Conservation (phyloP, 2,888 invertebrate species). For the Diplolepis rosae region DNA sequence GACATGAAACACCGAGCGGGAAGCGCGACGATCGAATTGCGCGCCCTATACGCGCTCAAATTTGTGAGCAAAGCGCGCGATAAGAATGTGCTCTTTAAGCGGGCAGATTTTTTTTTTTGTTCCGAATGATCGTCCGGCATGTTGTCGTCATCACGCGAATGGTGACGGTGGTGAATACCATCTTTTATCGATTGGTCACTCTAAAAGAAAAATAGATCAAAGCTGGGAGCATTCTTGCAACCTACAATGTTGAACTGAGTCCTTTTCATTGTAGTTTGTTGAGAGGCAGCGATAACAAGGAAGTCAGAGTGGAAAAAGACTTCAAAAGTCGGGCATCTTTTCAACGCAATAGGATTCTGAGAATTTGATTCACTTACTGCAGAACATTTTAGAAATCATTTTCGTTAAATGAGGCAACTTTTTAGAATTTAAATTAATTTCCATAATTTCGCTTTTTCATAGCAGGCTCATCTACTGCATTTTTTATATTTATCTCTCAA, state of each 20-base stretch:
- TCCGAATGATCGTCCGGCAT: conserved; percentile 35
- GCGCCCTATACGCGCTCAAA: too few species aligned
- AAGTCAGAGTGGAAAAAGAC: not conserved
- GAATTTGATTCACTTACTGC: not conserved
- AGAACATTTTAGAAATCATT: not conserved
- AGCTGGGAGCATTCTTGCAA: conserved; percentile 33
- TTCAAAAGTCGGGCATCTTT: not conserved
- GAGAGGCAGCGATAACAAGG: not conserved
- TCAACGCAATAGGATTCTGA: not conserved
- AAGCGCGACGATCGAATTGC: too few species aligned
- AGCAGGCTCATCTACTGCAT: too few species aligned
- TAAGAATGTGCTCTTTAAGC: too few species aligned
- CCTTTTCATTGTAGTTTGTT: conserved; percentile 3
- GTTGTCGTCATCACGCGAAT: conserved; percentile 35
- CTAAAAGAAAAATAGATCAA: conserved; percentile 53
- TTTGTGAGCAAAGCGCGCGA: too few species aligned
- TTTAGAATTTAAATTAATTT: not conserved
- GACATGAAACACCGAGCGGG: too few species aligned
- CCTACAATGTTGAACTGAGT: not conserved
- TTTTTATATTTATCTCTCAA: too few species aligned
- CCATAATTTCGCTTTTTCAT: too few species aligned
- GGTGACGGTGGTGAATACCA: not conserved
- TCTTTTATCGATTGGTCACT: conserved; percentile 27
- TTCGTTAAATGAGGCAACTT: not conserved
- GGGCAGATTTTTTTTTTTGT: conserved; percentile 31